These are phyloP conservation scores for Drosophila antonietae DNA, from an alignment of 2,888 invertebrate genomes.

Conservation along the genomic window DNA sequence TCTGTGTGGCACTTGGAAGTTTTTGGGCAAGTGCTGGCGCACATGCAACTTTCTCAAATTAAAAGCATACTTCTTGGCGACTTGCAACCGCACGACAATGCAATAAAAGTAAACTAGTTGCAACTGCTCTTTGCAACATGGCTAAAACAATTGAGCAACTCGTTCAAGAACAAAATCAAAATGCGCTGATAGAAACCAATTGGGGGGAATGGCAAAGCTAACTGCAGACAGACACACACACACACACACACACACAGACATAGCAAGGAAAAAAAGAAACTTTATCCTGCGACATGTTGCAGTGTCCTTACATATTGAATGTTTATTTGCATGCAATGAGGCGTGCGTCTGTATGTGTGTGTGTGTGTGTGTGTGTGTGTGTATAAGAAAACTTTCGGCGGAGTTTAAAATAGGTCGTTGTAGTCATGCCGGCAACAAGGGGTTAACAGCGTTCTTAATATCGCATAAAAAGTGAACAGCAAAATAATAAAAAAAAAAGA, in stretches of 20 bases:
- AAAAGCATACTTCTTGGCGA: slow-evolving; percentile 57
- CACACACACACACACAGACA: neutral
- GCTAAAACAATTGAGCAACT: slow-evolving; percentile 78
- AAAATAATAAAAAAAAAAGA: slow-evolving; percentile 24
- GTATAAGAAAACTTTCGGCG: slow-evolving; percentile 47
- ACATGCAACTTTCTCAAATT: slow-evolving; percentile 46
- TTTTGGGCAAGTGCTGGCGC: slow-evolving; percentile 23
- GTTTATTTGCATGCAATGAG: slow-evolving; percentile 75
- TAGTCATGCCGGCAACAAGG: slow-evolving; percentile 49
- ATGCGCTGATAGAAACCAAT: slow-evolving; percentile 78
- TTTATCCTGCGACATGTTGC: slow-evolving; percentile 64
- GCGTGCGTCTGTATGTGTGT: slow-evolving; percentile 17
- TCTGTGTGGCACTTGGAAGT: slow-evolving; percentile 35
- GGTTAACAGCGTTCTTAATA: slow-evolving; percentile 76
- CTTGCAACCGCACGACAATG: slow-evolving; percentile 72
- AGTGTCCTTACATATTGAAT: slow-evolving; percentile 63
- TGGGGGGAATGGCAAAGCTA: slow-evolving; percentile 12
- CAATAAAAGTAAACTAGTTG: slow-evolving; percentile 71
- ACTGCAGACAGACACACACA: slow-evolving; percentile 19
- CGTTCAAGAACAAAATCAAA: slow-evolving; percentile 76
- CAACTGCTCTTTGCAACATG: slow-evolving; percentile 58
- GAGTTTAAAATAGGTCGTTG: slow-evolving; percentile 49
- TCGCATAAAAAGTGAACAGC: slow-evolving; percentile 47
- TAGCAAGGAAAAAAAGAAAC: slow-evolving; percentile 36
- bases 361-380: slow-evolving; percentile 27